These are phyloP conservation scores for Halotydeus destructor DNA, from an alignment of 1,140 invertebrate genomes.

Conservation along the genomic window DNA sequence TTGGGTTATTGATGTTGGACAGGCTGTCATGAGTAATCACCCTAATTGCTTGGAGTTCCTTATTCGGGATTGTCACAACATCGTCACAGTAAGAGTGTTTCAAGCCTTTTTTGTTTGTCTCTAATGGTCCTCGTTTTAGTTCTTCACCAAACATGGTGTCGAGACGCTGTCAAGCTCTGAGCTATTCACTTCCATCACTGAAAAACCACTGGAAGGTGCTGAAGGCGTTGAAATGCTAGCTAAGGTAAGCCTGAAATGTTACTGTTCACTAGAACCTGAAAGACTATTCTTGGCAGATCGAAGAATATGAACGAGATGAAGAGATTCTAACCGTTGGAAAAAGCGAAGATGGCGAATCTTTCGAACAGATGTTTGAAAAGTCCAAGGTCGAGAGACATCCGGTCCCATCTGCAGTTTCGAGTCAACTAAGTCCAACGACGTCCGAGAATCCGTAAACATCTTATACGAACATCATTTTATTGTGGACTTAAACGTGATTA, in stretches of 20 bases:
- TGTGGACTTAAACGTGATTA: too few species aligned
- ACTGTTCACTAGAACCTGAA: not conserved
- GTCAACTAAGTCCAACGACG: too few species aligned
- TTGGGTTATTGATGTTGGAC: constrained; percentile 75
- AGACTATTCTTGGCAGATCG: constrained; percentile 1
- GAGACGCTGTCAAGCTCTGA: not conserved
- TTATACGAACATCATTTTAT: too few species aligned
- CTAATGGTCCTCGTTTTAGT: constrained; percentile 5
- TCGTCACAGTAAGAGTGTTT: constrained; percentile 22
- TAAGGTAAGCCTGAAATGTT: constrained; percentile 7
- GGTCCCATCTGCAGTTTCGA: too few species aligned
- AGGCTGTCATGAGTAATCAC: constrained; percentile 61
- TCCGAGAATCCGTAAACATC: too few species aligned
- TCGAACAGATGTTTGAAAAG: constrained; percentile 13
- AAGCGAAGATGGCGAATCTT: constrained; percentile 3
- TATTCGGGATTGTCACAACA: constrained; percentile 54
- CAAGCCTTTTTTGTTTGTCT: not conserved
- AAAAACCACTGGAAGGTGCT: constrained; percentile 5
- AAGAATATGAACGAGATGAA: constrained; percentile 8
- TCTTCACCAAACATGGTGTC: constrained; percentile 10
- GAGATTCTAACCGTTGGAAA: not conserved
- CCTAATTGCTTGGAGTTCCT: constrained; percentile 57
- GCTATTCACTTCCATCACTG: constrained; percentile 8
- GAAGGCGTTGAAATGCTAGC: constrained; percentile 5
- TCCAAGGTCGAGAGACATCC: constrained; percentile 7